Evolutionary conservation across 2,113 vertebrate species (phyloP).

Genomic region (Tenebrosternarchus preto): DNA sequence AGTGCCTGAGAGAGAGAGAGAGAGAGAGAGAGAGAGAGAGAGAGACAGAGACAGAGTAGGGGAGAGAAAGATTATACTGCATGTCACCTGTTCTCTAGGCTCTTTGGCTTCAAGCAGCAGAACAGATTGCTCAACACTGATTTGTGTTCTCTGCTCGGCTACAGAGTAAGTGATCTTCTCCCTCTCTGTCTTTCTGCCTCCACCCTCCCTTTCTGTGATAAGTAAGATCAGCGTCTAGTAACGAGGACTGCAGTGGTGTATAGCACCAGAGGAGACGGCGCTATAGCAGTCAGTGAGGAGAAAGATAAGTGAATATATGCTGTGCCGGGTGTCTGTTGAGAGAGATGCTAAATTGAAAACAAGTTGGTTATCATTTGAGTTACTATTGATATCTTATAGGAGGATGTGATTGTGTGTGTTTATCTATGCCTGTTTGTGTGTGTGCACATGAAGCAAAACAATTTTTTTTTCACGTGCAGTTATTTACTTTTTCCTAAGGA

Average conservation of each 20-base stretch:
- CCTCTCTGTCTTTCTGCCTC: constrained; percentile 14
- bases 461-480: no score
- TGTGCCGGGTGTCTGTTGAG: not conserved
- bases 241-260: not conserved
- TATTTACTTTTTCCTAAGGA: not conserved
- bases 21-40: constrained; percentile 29
- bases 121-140: constrained; percentile 46
- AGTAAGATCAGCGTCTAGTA: constrained; percentile 11
- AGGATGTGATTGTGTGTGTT: not conserved
- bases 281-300: constrained; percentile 12
- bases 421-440: not conserved
- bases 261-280: constrained; percentile 17
- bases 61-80: constrained; percentile 23
- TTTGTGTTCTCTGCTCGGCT: constrained; percentile 46
- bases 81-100: constrained; percentile 16
- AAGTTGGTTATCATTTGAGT: not conserved
- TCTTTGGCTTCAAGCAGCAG: constrained; percentile 36
- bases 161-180: constrained; percentile 38
- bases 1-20: constrained; percentile 44
- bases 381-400: not conserved
- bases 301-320: constrained; percentile 11
- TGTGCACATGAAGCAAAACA: no score
- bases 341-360: not conserved
- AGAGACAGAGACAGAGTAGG: constrained; percentile 56
- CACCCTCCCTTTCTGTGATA: not conserved